Conservation (phyloP, 2,113 vertebrate genomes). For the Pelvicachromis taeniatus region DNA sequence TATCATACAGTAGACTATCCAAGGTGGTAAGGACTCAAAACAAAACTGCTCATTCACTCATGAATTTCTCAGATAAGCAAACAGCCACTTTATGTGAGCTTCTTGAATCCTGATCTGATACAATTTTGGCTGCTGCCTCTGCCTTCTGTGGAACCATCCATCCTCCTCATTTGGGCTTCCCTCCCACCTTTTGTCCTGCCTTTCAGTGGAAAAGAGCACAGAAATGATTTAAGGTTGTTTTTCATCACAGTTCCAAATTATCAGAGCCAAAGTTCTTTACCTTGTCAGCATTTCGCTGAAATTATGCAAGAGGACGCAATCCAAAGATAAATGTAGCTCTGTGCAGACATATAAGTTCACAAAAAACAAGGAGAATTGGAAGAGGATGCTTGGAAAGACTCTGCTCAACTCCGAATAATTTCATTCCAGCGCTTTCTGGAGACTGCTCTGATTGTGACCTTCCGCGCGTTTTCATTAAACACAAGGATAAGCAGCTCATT, state of each 20-base stretch:
- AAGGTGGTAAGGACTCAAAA: not conserved
- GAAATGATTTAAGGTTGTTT: not conserved
- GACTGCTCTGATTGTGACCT: not conserved
- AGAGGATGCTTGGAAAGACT: conserved; percentile 6
- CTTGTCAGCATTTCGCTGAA: conserved; percentile 31
- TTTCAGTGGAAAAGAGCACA: not conserved
- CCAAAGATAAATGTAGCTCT: conserved; percentile 14
- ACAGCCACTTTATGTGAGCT: not conserved
- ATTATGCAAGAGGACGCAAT: conserved; percentile 26
- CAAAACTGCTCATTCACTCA: not conserved
- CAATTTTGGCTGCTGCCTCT: not conserved
- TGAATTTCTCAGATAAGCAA: not conserved
- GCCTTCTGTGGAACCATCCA: conserved; percentile 14
- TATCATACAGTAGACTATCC: not conserved
- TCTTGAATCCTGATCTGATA: not conserved
- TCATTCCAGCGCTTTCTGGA: not conserved
- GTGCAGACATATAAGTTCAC: not conserved
- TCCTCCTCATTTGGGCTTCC: conserved; percentile 1
- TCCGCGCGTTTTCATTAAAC: not conserved
- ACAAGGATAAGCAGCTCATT: not conserved
- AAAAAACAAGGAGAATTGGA: not conserved
- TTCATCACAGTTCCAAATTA: conserved; percentile 13
- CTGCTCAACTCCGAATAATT: not conserved
- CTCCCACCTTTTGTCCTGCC: not conserved
- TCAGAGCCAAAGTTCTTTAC: conserved; percentile 17